These are phyloP conservation scores for Xiphorhynchus erythropygius DNA, from an alignment of 2,797 vertebrate species.

Conservation along the genomic window DNA sequence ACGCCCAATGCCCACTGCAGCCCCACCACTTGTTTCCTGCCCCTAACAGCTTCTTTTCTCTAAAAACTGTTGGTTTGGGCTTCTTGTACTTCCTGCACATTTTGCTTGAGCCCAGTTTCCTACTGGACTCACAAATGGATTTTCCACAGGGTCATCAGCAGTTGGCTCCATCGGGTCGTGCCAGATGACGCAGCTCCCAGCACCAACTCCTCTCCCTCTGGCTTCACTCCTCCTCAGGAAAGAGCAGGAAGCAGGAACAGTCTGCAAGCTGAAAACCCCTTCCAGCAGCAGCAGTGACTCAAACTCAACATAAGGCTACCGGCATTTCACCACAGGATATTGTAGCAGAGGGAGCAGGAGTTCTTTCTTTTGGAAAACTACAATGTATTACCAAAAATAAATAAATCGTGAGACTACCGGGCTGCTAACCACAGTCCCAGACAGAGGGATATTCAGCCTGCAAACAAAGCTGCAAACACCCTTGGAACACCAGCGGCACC, in stretches of 20 bases:
- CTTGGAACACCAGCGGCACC: accelerated
- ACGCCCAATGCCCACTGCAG: background rate
- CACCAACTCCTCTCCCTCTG: background rate
- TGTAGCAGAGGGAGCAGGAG: background rate
- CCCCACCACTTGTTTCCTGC: background rate
- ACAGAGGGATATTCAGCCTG: background rate
- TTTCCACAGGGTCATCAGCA: background rate
- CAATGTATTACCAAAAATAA: background rate
- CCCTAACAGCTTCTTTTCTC: background rate
- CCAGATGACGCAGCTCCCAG: background rate
- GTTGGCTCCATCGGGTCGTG: accelerated
- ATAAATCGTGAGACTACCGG: accelerated
- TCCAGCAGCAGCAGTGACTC: background rate
- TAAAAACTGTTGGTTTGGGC: background rate
- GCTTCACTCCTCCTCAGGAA: background rate
- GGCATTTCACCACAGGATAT: background rate
- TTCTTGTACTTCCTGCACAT: background rate
- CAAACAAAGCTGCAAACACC: background rate
- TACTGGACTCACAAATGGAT: background rate
- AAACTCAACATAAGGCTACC: accelerated
- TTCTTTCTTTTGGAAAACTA: background rate
- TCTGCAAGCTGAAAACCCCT: background rate
- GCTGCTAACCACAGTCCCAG: background rate
- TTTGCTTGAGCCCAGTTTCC: background rate
- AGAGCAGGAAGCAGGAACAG: background rate